phyloP scores from a whole-genome alignment of 2,888 invertebrate genomes.

The Trichopoda pennipes region DNA sequence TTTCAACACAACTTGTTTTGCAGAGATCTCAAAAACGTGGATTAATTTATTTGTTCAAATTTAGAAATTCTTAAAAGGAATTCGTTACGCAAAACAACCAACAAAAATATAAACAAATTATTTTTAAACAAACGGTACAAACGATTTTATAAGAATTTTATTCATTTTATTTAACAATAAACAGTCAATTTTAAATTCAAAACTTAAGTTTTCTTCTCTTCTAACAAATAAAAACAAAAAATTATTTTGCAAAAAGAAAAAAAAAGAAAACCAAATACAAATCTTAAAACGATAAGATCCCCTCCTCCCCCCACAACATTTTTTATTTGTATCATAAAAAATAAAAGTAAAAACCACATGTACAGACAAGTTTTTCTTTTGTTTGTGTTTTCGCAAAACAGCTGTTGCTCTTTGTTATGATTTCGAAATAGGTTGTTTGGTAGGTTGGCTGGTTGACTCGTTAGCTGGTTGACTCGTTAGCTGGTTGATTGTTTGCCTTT shows the following conservation, averaged over 20 bases:
- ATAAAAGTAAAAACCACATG: background rate
- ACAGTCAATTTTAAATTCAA: constrained; percentile 35
- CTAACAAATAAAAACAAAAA: background rate
- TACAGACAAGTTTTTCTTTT: constrained; percentile 22
- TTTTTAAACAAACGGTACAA: constrained; percentile 5
- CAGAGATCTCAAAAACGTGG: background rate
- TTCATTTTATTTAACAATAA: constrained; percentile 40
- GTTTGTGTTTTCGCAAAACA: constrained; percentile 47
- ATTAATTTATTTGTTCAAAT: background rate
- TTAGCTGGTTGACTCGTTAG: constrained; percentile 24
- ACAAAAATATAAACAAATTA: background rate
- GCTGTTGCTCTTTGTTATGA: constrained; percentile 64
- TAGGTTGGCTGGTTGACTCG: constrained; percentile 42
- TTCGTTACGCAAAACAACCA: background rate
- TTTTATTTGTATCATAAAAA: background rate
- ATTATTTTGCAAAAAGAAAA: constrained; percentile 16
- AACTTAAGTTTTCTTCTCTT: background rate
- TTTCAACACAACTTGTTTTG: background rate
- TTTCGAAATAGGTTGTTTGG: constrained; percentile 58
- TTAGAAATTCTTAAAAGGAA: background rate
- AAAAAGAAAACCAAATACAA: constrained; percentile 4
- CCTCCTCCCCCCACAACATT: constrained; percentile 10
- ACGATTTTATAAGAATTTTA: constrained; percentile 8
- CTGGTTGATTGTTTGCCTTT: constrained; percentile 48
- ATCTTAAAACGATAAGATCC: too few species aligned